Percentiles rank a stretch among this genome's conserved stretches.
Conservation (phyloP, 2,113 vertebrate genomes). For the Gnathonemus longibarbis region DNA sequence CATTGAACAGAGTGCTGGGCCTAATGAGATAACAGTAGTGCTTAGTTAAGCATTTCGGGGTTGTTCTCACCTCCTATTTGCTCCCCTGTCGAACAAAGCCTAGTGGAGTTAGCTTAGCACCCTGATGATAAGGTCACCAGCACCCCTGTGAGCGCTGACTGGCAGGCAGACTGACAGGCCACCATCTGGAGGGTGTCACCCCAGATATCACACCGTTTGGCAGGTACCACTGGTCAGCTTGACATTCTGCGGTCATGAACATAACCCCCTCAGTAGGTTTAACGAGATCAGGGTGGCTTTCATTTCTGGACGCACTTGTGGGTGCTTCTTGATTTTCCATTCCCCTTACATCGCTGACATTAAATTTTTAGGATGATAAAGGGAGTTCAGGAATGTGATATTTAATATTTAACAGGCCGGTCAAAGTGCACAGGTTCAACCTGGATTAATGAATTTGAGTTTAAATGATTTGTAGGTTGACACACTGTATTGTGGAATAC, state of each 20-base stretch:
- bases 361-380: background rate
- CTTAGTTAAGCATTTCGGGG: conserved; percentile 50
- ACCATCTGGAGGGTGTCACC: background rate
- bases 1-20: conserved; percentile 41
- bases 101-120: conserved; percentile 37
- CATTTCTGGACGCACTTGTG: background rate
- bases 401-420: background rate
- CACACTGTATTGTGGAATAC: background rate
- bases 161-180: conserved; percentile 22
- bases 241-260: background rate
- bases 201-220: background rate
- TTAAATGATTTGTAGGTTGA: background rate
- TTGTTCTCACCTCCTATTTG: conserved; percentile 27
- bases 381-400: background rate
- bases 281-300: background rate
- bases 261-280: background rate
- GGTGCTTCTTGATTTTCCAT: background rate
- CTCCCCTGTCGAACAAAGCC: conserved; percentile 39
- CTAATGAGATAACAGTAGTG: conserved; percentile 59
- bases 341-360: background rate
- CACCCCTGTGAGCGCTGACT: conserved; percentile 24
- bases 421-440: background rate
- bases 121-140: conserved; percentile 45
- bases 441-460: background rate
- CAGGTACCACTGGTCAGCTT: background rate